Evolutionary conservation across 2,888 invertebrate species (phyloP).

Genomic region (Taphrorychus bicolor): DNA sequence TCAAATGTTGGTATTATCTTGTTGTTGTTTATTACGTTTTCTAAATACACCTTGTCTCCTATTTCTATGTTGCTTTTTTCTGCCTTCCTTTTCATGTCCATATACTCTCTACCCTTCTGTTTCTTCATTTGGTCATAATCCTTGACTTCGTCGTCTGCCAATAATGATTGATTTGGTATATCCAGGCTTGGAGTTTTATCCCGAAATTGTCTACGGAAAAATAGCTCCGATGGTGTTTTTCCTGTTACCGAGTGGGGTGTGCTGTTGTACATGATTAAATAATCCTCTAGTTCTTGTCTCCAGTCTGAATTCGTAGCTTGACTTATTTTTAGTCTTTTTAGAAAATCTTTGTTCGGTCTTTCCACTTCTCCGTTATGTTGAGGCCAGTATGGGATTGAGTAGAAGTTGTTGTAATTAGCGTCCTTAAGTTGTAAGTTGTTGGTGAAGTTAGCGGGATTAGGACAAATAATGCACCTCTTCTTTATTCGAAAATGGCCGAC

Average conservation of each 20-base stretch:
- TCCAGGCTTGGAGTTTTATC: neutral
- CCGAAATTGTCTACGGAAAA: neutral
- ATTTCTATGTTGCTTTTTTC: neutral
- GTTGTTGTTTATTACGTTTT: neutral
- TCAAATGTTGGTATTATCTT: neutral
- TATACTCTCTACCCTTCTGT: neutral
- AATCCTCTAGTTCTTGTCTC: slow-evolving; percentile 44
- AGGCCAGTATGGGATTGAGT: slow-evolving; percentile 35
- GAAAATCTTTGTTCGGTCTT: slow-evolving; percentile 46
- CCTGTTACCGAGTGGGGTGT: no score
- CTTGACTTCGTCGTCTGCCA: neutral
- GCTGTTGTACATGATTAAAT: slow-evolving; percentile 41
- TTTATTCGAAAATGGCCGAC: no score
- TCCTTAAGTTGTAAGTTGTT: no score
- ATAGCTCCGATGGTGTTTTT: neutral
- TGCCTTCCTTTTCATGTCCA: neutral
- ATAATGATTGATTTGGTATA: no score
- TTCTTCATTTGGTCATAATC: neutral
- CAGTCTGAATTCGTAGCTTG: slow-evolving; percentile 41
- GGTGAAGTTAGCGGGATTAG: no score
- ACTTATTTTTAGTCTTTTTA: slow-evolving; percentile 47
- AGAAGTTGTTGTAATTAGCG: no score
- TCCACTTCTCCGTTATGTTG: slow-evolving; percentile 47
- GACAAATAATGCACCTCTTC: no score
- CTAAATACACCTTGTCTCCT: neutral